These are phyloP conservation scores for Steromphala cineraria DNA, from an alignment of 2,888 invertebrate species.

Conservation along the genomic window DNA sequence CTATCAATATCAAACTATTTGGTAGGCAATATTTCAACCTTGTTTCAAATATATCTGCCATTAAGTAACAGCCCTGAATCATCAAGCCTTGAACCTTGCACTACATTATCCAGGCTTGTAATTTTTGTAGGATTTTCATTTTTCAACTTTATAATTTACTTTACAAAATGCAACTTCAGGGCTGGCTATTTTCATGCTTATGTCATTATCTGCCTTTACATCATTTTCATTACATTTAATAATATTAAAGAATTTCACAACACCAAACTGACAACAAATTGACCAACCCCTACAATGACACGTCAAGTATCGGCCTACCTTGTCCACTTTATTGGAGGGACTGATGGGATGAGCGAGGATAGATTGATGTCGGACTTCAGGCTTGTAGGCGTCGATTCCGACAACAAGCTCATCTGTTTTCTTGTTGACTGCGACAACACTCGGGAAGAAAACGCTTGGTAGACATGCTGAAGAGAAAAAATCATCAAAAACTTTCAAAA, in stretches of 20 bases:
- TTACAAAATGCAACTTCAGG: no score
- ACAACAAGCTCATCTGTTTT: conserved; percentile 71
- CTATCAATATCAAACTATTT: no score
- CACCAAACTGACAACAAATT: not conserved
- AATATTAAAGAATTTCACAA: not conserved
- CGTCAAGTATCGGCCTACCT: conserved; percentile 63
- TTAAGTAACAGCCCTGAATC: no score
- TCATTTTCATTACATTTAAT: not conserved
- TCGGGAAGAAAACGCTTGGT: conserved; percentile 79
- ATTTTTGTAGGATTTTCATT: no score
- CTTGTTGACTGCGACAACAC: conserved; percentile 76
- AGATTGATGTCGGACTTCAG: conserved; percentile 74
- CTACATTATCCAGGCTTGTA: no score
- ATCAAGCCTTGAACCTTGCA: no score
- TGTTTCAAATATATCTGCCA: no score
- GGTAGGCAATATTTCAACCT: no score
- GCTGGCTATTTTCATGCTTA: no score
- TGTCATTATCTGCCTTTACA: not conserved
- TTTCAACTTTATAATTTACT: no score
- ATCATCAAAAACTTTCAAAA: no score
- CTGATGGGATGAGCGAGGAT: conserved; percentile 74
- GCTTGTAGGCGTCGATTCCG: conserved; percentile 76
- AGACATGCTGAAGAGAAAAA: conserved; percentile 75
- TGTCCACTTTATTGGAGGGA: conserved; percentile 76
- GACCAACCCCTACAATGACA: not conserved